A percentile compares a stretch with the other conserved stretches of the same genome.
Conservation (phyloP, 2,113 vertebrate species). For the Sturnira hondurensis region DNA sequence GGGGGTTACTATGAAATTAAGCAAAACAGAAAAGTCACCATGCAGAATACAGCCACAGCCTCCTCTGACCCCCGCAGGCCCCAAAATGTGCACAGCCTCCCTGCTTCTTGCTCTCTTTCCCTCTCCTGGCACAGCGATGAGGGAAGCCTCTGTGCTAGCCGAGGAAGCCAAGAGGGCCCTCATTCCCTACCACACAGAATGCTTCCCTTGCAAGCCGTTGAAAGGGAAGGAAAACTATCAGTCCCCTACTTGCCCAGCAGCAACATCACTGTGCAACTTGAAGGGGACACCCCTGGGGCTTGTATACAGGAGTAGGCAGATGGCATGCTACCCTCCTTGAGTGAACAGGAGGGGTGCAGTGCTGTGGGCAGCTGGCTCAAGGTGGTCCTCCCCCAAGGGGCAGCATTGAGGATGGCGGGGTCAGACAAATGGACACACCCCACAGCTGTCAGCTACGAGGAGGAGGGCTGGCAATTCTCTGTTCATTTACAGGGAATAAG, state of each 20-base stretch:
- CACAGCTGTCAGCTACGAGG: neutral
- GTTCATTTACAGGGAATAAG: conserved; percentile 6
- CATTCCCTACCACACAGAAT: neutral
- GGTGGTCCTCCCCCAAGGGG: neutral
- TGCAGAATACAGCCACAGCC: neutral
- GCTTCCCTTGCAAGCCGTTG: neutral
- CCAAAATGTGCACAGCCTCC: fast-evolving
- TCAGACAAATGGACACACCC: neutral
- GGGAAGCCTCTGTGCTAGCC: neutral
- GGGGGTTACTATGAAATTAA: neutral
- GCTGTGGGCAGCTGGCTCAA: neutral
- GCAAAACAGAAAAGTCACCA: neutral
- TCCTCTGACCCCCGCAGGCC: neutral
- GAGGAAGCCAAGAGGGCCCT: neutral
- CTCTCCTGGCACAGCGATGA: neutral
- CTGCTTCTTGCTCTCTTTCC: neutral
- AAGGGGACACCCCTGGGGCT: fast-evolving
- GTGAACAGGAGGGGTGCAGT: neutral
- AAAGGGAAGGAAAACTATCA: neutral
- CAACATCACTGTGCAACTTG: neutral
- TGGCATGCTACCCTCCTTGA: fast-evolving
- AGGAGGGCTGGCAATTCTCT: neutral
- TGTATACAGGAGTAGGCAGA: neutral
- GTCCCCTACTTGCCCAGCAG: neutral
- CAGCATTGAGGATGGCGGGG: neutral